phyloP scores from a whole-genome alignment of 2,113 vertebrate species.

The Oenanthe oenanthe region DNA sequence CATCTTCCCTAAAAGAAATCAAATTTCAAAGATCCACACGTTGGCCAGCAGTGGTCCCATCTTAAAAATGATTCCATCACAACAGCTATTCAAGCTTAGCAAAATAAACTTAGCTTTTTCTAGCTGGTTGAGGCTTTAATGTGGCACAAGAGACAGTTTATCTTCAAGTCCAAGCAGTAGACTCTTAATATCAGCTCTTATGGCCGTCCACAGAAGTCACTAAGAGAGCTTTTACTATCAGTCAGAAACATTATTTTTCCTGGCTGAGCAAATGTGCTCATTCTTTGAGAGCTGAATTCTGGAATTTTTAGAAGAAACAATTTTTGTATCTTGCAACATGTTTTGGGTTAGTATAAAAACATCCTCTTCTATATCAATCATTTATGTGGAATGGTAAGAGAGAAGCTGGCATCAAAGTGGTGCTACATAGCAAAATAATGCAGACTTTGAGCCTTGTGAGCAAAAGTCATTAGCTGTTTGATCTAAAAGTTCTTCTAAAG shows the following conservation, averaged over 20 bases:
- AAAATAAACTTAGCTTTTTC: not conserved
- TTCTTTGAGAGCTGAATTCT: not conserved
- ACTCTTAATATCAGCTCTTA: not conserved
- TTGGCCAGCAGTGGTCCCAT: not conserved
- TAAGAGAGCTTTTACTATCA: fast-evolving
- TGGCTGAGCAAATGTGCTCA: not conserved
- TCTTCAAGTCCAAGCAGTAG: not conserved
- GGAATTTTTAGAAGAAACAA: not conserved
- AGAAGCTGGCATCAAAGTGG: not conserved
- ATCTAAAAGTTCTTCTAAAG: not conserved
- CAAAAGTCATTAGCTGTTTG: not conserved
- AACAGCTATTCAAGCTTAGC: not conserved
- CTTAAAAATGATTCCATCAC: not conserved
- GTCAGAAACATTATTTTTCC: not conserved
- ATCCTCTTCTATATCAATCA: not conserved
- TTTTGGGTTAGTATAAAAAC: not conserved
- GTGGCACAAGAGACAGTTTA: not conserved
- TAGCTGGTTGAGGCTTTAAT: not conserved
- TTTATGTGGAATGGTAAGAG: not conserved
- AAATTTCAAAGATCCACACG: not conserved
- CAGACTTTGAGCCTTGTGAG: not conserved
- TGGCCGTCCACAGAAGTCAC: not conserved
- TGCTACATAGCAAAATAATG: not conserved
- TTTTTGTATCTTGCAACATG: not conserved
- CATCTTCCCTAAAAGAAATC: not conserved